Evolutionary conservation across 2,888 invertebrate genomes (phyloP).

Genomic region (Pseudeuparius sepicola): DNA sequence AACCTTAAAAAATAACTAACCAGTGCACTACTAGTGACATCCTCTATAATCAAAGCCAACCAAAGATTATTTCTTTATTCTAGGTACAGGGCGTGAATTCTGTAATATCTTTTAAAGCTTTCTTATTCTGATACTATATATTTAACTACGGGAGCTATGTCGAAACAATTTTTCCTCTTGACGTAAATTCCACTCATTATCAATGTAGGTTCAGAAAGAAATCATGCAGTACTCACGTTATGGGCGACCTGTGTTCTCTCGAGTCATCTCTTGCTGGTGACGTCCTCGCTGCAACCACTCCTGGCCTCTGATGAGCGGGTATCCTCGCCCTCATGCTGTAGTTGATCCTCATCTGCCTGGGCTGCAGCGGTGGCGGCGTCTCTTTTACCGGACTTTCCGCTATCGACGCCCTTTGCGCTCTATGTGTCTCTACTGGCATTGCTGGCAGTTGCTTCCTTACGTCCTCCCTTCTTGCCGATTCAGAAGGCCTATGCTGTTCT

Average conservation of each 20-base stretch:
- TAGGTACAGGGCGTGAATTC: too few relatives aligned
- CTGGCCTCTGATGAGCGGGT: constrained; percentile 28
- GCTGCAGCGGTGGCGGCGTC: constrained; percentile 36
- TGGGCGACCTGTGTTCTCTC: constrained; percentile 28
- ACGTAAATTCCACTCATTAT: too few relatives aligned
- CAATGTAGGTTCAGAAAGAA: too few relatives aligned
- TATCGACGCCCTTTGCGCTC: constrained; percentile 33
- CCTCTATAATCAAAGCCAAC: too few relatives aligned
- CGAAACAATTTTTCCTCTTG: too few relatives aligned
- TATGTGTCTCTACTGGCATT: constrained; percentile 2
- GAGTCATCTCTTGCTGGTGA: constrained; percentile 30
- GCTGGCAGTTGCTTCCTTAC: not conserved
- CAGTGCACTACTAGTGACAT: too few relatives aligned
- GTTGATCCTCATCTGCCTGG: constrained; percentile 36
- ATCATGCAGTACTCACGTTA: constrained; percentile 37
- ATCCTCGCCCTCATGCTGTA: constrained; percentile 38
- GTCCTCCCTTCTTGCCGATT: not conserved
- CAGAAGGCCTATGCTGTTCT: constrained; percentile 27
- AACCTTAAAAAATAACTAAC: too few relatives aligned
- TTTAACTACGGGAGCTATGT: too few relatives aligned
- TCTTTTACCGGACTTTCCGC: constrained; percentile 31
- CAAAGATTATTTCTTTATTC: too few relatives aligned
- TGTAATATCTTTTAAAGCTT: too few relatives aligned
- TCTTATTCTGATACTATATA: too few relatives aligned
- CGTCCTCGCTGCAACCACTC: too few relatives aligned